Evolutionary conservation across 2,797 vertebrate genomes (phyloP).

Genomic region (Poecile montanus): DNA sequence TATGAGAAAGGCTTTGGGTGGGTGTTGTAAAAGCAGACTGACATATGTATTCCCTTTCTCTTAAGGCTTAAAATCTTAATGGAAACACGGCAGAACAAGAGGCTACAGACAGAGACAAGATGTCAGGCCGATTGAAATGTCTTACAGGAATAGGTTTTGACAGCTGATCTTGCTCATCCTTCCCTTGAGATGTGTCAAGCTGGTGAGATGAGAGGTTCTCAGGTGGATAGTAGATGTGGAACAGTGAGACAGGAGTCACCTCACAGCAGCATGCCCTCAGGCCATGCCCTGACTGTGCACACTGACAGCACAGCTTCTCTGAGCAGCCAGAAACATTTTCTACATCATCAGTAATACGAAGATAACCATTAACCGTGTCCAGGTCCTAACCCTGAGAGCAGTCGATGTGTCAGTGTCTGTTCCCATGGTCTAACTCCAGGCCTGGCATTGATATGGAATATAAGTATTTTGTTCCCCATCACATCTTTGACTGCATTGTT

Average conservation of each 20-base stretch:
- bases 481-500: neutral
- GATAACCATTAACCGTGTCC: neutral
- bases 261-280: neutral
- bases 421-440: neutral
- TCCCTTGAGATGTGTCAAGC: neutral
- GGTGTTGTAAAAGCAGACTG: neutral
- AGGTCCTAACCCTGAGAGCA: neutral
- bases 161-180: conserved; percentile 35
- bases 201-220: neutral
- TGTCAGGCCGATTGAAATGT: neutral
- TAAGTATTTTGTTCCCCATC: neutral
- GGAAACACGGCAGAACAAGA: neutral
- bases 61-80: neutral
- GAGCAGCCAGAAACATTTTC: neutral
- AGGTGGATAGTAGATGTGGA: neutral
- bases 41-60: neutral
- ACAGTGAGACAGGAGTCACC: neutral
- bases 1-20: neutral
- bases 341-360: neutral
- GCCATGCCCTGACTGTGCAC: neutral
- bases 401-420: neutral
- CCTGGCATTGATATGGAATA: neutral
- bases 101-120: neutral
- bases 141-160: neutral
- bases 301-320: neutral